Evolutionary conservation across 2,797 vertebrate species (phyloP).

Genomic region (Phataginus tetradactyla): DNA sequence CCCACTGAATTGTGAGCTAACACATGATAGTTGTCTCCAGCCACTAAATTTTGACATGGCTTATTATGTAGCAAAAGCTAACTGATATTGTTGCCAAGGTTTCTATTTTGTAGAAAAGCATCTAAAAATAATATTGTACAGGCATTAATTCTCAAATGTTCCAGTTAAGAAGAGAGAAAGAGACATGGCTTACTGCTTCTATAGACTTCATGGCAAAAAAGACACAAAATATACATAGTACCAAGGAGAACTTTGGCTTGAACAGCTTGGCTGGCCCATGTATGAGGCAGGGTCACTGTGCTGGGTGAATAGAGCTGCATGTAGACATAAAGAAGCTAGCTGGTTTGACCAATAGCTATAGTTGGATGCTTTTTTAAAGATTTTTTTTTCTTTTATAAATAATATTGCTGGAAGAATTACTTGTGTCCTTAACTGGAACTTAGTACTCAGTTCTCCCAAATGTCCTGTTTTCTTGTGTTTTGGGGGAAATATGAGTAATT

Average conservation of each 20-base stretch:
- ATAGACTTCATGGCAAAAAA: background rate
- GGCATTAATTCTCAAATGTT: background rate
- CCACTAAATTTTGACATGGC: background rate
- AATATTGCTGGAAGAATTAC: background rate
- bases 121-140: background rate
- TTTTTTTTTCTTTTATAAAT: background rate
- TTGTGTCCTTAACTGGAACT: background rate
- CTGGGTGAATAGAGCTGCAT: background rate
- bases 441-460: background rate
- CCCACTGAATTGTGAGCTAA: background rate
- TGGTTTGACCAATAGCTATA: background rate
- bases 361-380: background rate
- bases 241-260: background rate
- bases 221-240: background rate
- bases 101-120: background rate
- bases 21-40: background rate
- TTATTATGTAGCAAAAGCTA: constrained; percentile 15
- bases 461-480: background rate
- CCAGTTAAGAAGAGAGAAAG: background rate
- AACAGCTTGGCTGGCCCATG: background rate
- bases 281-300: rapidly evolving
- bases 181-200: background rate
- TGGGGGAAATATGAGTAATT: background rate
- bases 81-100: background rate
- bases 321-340: background rate